Conservation (phyloP, 2,113 vertebrate genomes). For the Raja brachyura region DNA sequence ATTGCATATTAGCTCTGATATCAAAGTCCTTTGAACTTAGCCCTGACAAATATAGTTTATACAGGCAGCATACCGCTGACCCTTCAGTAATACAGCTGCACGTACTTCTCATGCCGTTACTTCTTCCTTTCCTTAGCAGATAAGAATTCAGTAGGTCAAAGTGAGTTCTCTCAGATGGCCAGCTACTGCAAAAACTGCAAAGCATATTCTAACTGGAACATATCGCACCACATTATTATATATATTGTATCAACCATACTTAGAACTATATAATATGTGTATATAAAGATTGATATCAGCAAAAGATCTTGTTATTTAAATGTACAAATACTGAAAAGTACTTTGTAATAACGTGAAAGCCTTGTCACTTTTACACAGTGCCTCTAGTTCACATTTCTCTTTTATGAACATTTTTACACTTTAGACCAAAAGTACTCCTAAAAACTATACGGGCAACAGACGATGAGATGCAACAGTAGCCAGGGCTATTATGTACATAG, state of each 20-base stretch:
- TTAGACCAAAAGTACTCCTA: slow-evolving; percentile 16
- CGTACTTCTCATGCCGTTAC: background rate
- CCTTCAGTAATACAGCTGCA: background rate
- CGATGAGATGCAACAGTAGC: background rate
- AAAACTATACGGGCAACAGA: background rate
- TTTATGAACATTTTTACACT: slow-evolving; percentile 35
- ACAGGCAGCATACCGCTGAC: background rate
- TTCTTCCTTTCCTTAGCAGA: background rate
- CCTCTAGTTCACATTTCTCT: background rate
- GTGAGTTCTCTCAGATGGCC: background rate
- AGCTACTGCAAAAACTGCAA: slow-evolving; percentile 11
- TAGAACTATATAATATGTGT: background rate
- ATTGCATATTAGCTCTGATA: background rate
- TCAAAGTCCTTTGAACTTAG: background rate
- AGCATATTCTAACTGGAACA: slow-evolving; percentile 32
- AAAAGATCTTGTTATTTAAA: slow-evolving; percentile 33
- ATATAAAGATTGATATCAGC: slow-evolving; percentile 30
- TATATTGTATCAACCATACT: slow-evolving; percentile 24
- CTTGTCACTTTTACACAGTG: slow-evolving; percentile 28
- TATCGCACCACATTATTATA: slow-evolving; percentile 5
- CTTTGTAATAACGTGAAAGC: slow-evolving; percentile 26
- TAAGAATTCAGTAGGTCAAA: background rate
- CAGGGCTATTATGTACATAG: slow-evolving; percentile 29
- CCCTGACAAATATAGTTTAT: background rate
- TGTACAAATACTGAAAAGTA: slow-evolving; percentile 38